Base-by-base conservation (phyloP, 2,888 invertebrate genomes). In the Microchrysa polita region DNA sequence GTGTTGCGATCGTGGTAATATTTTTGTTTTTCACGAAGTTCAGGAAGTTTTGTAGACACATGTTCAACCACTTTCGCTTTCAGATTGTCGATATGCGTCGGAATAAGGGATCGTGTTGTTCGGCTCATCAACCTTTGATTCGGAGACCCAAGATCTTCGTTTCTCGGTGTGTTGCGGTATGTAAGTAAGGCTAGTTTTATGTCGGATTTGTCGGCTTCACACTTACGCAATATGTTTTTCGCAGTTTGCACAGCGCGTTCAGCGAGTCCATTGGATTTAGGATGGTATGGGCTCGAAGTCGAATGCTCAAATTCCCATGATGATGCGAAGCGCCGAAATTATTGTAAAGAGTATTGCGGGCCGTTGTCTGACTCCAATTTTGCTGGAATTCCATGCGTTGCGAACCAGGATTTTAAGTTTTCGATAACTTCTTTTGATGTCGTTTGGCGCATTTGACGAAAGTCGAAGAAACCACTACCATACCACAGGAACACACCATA, bases 231-330 rank as follows among this genome's bases (percentile, higher is more conserved):
- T 52, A 77, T 72, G 5, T 23, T 20, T 63, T 78, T 77, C 60
- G 73, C 77, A 53, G 72, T 75, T 67, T 77, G 77, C 9, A 77
- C 74, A 48, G 74, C 76, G 10, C 73, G 72, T 73, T 75, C 75
- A 9, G 77, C 77, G 42, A 77, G 48, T 1, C 75, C 77, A 55
- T 77, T 77, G 18, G 75, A 76, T 61, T 74, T 67, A 1, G 76
- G 72, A 52, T 77, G 76, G 23, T 74, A 69, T 5, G 75, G 74
- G 16, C 76, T 76, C 16, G 77, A 77, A 27, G 67, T 77, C 61
- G 67, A 74, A 55, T 76, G 75, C 27, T 63, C 63, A 52, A 75
- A 76, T 16, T 71, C 74, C 77, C 75, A 77, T 2, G n/a, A 9
- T 44, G 74, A 74, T 12, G 61, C 65, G 27, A 77, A 77, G 12